These are phyloP conservation scores for Ammodytes marinus DNA, from an alignment of 2,113 vertebrate genomes.

Conservation along the genomic window DNA sequence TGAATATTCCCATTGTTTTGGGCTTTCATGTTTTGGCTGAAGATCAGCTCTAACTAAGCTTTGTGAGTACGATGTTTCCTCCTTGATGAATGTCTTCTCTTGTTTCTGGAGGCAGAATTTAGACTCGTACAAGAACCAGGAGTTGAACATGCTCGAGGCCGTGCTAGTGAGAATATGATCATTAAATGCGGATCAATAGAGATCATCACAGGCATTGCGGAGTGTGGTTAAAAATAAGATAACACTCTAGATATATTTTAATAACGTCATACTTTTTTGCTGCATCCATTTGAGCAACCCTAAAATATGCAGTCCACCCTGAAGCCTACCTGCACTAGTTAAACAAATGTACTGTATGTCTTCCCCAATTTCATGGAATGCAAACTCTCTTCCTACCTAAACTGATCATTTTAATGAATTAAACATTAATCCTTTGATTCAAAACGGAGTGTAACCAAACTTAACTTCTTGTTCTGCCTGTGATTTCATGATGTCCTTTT, in stretches of 20 bases:
- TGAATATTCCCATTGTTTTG: slow-evolving; percentile 11
- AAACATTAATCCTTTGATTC: not conserved
- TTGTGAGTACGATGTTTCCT: not conserved
- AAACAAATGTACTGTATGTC: not conserved
- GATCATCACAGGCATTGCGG: slow-evolving; percentile 38
- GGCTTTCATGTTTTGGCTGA: slow-evolving; percentile 21
- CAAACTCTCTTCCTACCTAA: not conserved
- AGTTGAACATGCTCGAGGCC: slow-evolving; percentile 18
- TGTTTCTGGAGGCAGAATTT: not conserved
- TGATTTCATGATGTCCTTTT: not conserved
- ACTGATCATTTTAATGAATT: not conserved
- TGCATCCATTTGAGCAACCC: not conserved
- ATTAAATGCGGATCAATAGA: slow-evolving; percentile 22
- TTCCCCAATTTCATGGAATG: not conserved
- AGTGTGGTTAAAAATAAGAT: slow-evolving; percentile 51
- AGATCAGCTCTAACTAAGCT: slow-evolving; percentile 13
- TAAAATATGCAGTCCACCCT: not conserved
- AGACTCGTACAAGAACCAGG: slow-evolving; percentile 22
- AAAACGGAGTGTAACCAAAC: not conserved
- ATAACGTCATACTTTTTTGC: not conserved
- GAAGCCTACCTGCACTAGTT: not conserved
- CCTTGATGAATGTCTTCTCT: slow-evolving; percentile 19
- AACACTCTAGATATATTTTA: not conserved
- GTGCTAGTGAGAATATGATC: slow-evolving; percentile 27
- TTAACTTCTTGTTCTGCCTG: not conserved